Percentiles rank a stretch among this genome's conserved stretches.
These are phyloP conservation scores for Falco naumanni DNA, from an alignment of 2,797 vertebrate species.

Conservation along the genomic window DNA sequence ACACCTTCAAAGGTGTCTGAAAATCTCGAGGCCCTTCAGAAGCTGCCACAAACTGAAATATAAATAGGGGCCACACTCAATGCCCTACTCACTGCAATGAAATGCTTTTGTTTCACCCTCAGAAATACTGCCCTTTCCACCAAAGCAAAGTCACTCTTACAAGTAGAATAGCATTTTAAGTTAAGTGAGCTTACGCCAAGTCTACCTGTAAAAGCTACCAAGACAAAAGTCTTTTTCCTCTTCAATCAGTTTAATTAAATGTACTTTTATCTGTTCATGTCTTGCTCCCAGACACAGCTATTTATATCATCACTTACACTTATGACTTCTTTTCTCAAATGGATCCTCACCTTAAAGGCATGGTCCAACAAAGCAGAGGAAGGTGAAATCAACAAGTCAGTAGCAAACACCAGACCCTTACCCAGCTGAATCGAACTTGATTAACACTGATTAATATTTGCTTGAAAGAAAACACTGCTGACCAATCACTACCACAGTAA, in stretches of 20 bases:
- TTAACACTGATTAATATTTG: not conserved
- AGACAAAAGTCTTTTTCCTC: not conserved
- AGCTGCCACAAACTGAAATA: not conserved
- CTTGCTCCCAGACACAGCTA: conserved; percentile 1
- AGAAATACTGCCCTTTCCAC: not conserved
- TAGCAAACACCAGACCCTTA: not conserved
- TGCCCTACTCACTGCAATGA: not conserved
- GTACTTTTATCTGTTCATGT: not conserved
- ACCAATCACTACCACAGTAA: not conserved
- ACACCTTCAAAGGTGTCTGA: not conserved
- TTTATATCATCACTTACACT: conserved; percentile 7
- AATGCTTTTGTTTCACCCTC: not conserved
- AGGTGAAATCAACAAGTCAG: not conserved
- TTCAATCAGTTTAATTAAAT: not conserved
- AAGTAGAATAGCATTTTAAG: not conserved
- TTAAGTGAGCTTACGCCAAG: not conserved
- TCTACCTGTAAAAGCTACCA: not conserved
- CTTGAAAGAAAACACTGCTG: not conserved
- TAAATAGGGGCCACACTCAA: not conserved
- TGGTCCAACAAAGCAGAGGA: not conserved
- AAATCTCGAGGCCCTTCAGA: not conserved
- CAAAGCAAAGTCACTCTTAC: not conserved
- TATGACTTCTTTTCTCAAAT: not conserved
- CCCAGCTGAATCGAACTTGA: not conserved
- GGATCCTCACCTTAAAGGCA: not conserved